Conservation (phyloP, 1,140 invertebrate species). For the Bombus superbus region DNA sequence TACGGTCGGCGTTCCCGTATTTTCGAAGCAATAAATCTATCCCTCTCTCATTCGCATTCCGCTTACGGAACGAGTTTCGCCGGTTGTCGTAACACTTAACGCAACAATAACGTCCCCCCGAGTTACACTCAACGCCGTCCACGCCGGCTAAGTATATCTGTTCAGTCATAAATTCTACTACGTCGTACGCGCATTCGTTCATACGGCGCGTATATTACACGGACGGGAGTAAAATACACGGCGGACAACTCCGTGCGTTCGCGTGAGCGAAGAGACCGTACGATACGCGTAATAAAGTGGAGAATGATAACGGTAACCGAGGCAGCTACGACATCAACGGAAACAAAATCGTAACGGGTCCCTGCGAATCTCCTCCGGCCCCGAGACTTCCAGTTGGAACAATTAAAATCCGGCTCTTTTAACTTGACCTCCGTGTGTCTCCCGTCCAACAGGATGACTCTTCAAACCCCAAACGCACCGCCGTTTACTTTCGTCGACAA, state of each 20-base stretch:
- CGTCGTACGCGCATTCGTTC: slow-evolving; percentile 36
- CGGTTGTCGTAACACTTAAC: slow-evolving; percentile 56
- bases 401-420: slow-evolving; percentile 4
- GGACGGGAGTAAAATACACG: not conserved
- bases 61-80: slow-evolving; percentile 38
- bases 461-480: not conserved
- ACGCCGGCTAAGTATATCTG: slow-evolving; percentile 53
- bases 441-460: not conserved
- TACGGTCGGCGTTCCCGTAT: not conserved
- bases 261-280: slow-evolving; percentile 41
- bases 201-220: not conserved
- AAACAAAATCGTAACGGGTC: not conserved
- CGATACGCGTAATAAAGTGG: slow-evolving; percentile 76
- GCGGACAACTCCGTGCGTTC: slow-evolving; percentile 4
- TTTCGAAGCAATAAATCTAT: slow-evolving; percentile 36
- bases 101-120: slow-evolving; percentile 56
- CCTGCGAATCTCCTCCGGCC: not conserved
- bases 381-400: not conserved
- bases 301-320: slow-evolving; percentile 75
- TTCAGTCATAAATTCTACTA: slow-evolving; percentile 55
- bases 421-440: not conserved
- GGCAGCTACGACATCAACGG: slow-evolving; percentile 32
- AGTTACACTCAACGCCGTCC: slow-evolving; percentile 34
- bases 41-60: slow-evolving; percentile 24
- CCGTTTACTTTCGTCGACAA: not conserved